These are phyloP conservation scores for Tor tambroides DNA, from an alignment of 2,113 vertebrate species.

Conservation along the genomic window DNA sequence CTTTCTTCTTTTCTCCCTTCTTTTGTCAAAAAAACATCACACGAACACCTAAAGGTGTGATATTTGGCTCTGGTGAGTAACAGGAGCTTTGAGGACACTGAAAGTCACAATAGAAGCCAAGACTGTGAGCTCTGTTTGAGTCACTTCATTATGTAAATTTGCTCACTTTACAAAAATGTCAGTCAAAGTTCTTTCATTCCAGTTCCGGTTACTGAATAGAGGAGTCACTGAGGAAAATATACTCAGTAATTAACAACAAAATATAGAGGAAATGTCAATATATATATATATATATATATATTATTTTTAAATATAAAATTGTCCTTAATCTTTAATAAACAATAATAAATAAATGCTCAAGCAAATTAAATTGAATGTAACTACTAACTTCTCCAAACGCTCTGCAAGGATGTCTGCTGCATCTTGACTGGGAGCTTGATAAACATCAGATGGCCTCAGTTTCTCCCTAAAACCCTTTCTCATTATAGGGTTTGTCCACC, in stretches of 20 bases:
- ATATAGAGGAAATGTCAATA: no score
- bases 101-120: neutral
- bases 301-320: no score
- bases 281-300: no score
- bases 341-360: no score
- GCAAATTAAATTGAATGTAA: no score
- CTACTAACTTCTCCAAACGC: constrained; percentile 89
- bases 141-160: constrained; percentile 31
- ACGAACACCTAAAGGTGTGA: constrained; percentile 50
- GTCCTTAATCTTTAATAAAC: no score
- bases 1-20: neutral
- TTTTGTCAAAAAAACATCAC: constrained; percentile 19
- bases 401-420: constrained; percentile 94
- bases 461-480: constrained; percentile 91
- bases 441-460: constrained; percentile 89
- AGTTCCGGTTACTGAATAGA: neutral
- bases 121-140: neutral
- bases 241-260: no score
- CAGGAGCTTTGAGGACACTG: constrained; percentile 30
- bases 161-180: neutral
- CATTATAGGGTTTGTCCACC: constrained; percentile 93
- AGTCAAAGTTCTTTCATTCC: neutral
- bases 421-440: constrained; percentile 89
- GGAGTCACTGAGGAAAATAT: neutral
- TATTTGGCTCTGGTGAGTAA: constrained; percentile 48